phyloP scores from a whole-genome alignment of 2,797 vertebrate species.

The Sternarchorhynchus goeldii region DNA sequence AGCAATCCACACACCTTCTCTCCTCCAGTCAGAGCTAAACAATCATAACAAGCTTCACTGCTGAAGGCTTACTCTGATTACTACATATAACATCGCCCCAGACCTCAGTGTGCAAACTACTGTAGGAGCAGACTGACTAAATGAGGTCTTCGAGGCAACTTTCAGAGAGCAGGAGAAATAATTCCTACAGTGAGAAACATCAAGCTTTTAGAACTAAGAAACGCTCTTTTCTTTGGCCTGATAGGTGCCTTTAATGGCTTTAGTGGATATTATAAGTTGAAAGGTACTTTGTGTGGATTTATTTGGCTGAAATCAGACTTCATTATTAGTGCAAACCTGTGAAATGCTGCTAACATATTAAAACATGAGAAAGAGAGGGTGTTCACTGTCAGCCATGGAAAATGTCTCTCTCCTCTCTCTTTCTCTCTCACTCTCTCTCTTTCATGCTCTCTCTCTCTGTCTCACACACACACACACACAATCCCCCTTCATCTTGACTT shows the following conservation, averaged over 20 bases:
- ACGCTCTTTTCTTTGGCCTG: no score
- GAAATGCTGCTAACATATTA: background rate
- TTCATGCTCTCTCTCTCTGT: slow-evolving; percentile 20
- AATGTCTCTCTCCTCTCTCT: slow-evolving; percentile 14
- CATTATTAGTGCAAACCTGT: background rate
- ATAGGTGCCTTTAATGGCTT: no score
- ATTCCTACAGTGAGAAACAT: no score
- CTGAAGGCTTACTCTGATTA: slow-evolving; percentile 42
- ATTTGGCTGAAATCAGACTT: no score
- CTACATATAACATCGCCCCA: slow-evolving; percentile 54
- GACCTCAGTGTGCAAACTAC: slow-evolving; percentile 29
- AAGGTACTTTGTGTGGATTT: no score
- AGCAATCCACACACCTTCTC: slow-evolving; percentile 62
- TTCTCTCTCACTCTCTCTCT: background rate
- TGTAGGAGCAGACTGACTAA: no score
- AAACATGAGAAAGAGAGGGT: background rate
- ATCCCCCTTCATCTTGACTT: no score
- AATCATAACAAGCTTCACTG: background rate
- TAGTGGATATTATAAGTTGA: no score
- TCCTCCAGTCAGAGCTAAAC: slow-evolving; percentile 17
- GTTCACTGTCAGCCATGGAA: slow-evolving; percentile 21
- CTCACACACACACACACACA: no score
- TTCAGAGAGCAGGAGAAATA: no score
- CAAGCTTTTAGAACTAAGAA: no score
- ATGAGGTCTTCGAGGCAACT: no score